Percentiles rank a stretch among this genome's conserved stretches.
phyloP scores from a whole-genome alignment of 2,888 invertebrate species.

The Clistopyga incitator region DNA sequence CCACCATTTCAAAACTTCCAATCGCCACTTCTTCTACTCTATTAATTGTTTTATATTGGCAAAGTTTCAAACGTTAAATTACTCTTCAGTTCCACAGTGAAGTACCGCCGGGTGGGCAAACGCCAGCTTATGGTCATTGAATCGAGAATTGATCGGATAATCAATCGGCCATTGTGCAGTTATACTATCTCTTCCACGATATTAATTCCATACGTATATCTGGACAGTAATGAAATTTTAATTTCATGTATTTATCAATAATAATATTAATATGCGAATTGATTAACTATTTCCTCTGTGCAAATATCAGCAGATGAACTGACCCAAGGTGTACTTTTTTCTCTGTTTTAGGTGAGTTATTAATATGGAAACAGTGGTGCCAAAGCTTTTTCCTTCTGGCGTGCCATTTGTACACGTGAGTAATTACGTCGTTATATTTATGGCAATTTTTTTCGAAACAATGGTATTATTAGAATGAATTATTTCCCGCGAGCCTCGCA shows the following conservation, averaged over 20 bases:
- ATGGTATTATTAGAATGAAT: neutral
- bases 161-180: constrained; percentile 13
- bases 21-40: constrained; percentile 62
- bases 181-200: constrained; percentile 13
- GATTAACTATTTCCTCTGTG: neutral
- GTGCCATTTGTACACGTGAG: constrained; percentile 44
- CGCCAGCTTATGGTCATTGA: constrained; percentile 39
- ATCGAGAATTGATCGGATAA: constrained; percentile 26
- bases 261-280: neutral
- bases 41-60: constrained; percentile 74
- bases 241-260: neutral
- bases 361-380: constrained; percentile 1
- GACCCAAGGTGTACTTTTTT: constrained; percentile 26
- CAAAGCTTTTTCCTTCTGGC: neutral
- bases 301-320: constrained; percentile 2
- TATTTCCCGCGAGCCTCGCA: neutral
- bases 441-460: constrained; percentile 7
- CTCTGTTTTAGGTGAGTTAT: constrained; percentile 68
- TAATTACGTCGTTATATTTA: constrained; percentile 34
- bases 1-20: constrained; percentile 50
- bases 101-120: neutral
- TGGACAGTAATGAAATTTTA: neutral
- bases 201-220: neutral
- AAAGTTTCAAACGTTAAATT: constrained; percentile 71
- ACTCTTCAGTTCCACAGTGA: constrained; percentile 27